Conservation (phyloP, 2,888 invertebrate genomes). For the Heterodera filipjevi region DNA sequence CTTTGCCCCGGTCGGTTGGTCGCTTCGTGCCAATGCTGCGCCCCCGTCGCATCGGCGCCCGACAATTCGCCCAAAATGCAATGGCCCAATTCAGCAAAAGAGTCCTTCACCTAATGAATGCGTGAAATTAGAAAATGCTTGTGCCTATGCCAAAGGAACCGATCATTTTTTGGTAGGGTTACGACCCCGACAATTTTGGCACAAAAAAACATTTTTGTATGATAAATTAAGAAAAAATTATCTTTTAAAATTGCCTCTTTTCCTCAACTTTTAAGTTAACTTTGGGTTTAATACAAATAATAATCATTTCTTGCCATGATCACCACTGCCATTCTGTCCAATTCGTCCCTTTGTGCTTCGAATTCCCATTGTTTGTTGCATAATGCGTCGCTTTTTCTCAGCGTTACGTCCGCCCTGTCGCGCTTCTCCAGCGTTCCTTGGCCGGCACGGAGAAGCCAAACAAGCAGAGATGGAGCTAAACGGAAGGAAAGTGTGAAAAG, state of each 20-base stretch:
- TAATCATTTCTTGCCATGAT: not conserved
- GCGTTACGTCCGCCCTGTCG: not conserved
- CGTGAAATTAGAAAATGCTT: not conserved
- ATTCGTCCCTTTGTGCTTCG: not conserved
- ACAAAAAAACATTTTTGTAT: no score
- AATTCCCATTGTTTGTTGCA: not conserved
- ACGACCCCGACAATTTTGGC: no score
- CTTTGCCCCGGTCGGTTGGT: slow-evolving; percentile 60
- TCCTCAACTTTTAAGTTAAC: no score
- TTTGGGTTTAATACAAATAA: not conserved
- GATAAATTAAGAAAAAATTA: no score
- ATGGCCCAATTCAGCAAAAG: slow-evolving; percentile 48
- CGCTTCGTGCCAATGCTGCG: slow-evolving; percentile 60
- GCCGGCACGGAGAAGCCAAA: slow-evolving; percentile 10
- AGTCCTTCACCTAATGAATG: not conserved
- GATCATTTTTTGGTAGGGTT: no score
- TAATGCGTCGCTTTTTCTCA: not conserved
- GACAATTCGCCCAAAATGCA: slow-evolving; percentile 60
- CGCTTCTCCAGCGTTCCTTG: not conserved
- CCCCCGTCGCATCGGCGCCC: slow-evolving; percentile 50
- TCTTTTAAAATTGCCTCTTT: no score
- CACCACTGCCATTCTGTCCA: not conserved
- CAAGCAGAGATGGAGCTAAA: not conserved
- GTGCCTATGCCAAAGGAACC: no score
- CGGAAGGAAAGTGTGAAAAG: not conserved